Evolutionary conservation across 2,113 vertebrate genomes (phyloP).

Genomic region (Amia ocellicauda): DNA sequence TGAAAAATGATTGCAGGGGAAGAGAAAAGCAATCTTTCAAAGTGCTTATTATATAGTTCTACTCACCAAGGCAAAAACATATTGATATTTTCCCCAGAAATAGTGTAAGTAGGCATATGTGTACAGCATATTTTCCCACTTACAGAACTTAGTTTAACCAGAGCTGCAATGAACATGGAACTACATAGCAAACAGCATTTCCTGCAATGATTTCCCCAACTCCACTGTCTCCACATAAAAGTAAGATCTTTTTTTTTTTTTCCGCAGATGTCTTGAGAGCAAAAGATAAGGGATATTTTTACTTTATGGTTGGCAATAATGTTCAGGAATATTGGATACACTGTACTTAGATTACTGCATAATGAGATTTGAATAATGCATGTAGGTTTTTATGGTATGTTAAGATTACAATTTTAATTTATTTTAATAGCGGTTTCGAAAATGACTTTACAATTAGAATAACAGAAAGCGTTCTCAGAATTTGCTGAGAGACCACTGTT

Average conservation of each 20-base stretch:
- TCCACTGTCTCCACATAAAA: constrained; percentile 13
- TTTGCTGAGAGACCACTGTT: background rate
- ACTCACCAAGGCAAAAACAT: too few relatives aligned
- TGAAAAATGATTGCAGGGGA: too few relatives aligned
- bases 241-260: too few relatives aligned
- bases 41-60: too few relatives aligned
- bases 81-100: background rate
- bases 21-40: too few relatives aligned
- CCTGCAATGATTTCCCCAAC: constrained; percentile 2
- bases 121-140: background rate
- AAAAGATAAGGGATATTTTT: too few relatives aligned
- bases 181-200: constrained; percentile 2
- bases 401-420: constrained; percentile 23
- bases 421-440: constrained; percentile 19
- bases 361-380: constrained; percentile 40
- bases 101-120: background rate
- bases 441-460: background rate
- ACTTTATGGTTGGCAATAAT: constrained; percentile 20
- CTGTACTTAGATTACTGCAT: constrained; percentile 29
- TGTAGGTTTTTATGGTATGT: constrained; percentile 32
- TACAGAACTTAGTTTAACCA: background rate
- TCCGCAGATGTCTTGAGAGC: too few relatives aligned
- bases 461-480: background rate
- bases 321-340: constrained; percentile 22
- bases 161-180: background rate